A percentile compares a stretch with the other conserved stretches of the same genome.
Evolutionary conservation across 2,888 invertebrate genomes (phyloP).

Genomic region (Phaonia tiefii): DNA sequence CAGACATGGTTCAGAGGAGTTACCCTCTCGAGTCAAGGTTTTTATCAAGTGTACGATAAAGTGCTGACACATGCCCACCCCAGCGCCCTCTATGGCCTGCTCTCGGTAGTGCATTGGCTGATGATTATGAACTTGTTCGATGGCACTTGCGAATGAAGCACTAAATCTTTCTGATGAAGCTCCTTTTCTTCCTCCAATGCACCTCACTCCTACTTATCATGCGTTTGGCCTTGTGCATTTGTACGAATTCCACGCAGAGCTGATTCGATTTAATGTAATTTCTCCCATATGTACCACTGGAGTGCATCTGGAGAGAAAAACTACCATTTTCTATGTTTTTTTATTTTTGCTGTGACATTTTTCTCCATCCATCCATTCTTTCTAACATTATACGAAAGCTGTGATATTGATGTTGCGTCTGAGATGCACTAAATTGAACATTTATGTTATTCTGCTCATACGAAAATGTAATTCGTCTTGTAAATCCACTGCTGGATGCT

Average conservation of each 20-base stretch:
- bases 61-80: constrained; percentile 53
- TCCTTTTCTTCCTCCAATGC: constrained; percentile 31
- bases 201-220: neutral
- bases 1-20: constrained; percentile 61
- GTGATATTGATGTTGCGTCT: constrained; percentile 54
- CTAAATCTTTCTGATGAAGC: constrained; percentile 62
- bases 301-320: constrained; percentile 46
- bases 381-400: constrained; percentile 39
- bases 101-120: constrained; percentile 36
- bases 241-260: constrained; percentile 43
- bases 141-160: constrained; percentile 63
- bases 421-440: constrained; percentile 66
- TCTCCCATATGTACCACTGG: constrained; percentile 48
- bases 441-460: constrained; percentile 55
- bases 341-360: no score
- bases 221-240: neutral
- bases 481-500: constrained; percentile 34
- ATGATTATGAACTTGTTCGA: constrained; percentile 61
- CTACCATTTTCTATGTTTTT: neutral
- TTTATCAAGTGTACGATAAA: constrained; percentile 60
- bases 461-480: constrained; percentile 52
- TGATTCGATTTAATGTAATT: constrained; percentile 59
- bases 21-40: constrained; percentile 59
- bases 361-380: neutral
- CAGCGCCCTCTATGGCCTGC: neutral